phyloP scores from a whole-genome alignment of 1,140 invertebrate genomes.

The Bathynomus jamesi region DNA sequence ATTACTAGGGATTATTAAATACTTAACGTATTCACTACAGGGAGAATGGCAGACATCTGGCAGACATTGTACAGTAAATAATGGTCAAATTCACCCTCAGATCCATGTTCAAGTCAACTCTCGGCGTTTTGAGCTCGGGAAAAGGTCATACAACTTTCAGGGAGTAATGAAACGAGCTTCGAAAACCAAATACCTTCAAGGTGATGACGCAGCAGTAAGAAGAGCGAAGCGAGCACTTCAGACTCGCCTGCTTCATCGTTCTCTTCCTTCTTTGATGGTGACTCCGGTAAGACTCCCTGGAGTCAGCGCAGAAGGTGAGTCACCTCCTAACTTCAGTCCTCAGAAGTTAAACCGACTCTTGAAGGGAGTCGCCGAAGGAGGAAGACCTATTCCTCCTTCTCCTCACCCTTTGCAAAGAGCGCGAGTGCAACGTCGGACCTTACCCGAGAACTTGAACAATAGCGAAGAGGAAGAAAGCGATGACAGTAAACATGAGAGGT shows the following conservation, averaged over 20 bases:
- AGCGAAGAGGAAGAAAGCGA: neutral
- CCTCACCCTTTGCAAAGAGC: constrained; percentile 24
- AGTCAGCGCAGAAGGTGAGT: constrained; percentile 17
- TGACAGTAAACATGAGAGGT: neutral
- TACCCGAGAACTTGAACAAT: constrained; percentile 9
- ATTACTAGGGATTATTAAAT: too few species aligned
- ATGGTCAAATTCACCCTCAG: too few species aligned
- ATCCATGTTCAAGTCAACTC: too few species aligned
- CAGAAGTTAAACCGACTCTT: neutral
- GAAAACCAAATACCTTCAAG: constrained; percentile 19
- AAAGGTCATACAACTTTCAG: too few species aligned
- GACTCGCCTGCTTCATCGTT: constrained; percentile 21
- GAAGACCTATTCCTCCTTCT: constrained; percentile 13
- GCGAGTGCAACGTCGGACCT: constrained; percentile 15
- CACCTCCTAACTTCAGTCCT: neutral
- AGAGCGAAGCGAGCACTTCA: constrained; percentile 19
- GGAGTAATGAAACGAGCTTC: neutral
- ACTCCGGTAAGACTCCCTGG: constrained; percentile 18
- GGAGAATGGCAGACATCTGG: too few species aligned
- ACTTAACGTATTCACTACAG: too few species aligned
- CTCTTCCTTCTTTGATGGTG: constrained; percentile 16
- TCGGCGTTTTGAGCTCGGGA: too few species aligned
- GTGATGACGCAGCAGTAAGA: constrained; percentile 23
- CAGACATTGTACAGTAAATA: too few species aligned
- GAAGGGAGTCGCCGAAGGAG: neutral